Evolutionary conservation across 2,888 invertebrate species (phyloP).

Genomic region (Hipparchia semele): DNA sequence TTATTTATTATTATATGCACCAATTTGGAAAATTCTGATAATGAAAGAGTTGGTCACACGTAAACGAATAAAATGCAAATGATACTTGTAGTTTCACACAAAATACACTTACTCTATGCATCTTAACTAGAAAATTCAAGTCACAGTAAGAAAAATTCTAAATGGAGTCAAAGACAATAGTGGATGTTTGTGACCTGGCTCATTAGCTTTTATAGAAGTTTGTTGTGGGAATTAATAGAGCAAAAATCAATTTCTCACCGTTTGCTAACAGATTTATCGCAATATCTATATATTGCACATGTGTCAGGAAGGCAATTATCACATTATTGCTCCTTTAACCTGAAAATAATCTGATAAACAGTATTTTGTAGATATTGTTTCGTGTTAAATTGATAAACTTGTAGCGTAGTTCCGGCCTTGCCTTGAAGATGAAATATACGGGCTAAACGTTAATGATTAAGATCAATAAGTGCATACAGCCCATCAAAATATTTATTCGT

Average conservation of each 20-base stretch:
- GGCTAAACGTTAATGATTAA: neutral
- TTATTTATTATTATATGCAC: too few relatives aligned
- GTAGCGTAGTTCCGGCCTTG: slow-evolving; percentile 18
- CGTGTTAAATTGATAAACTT: slow-evolving; percentile 12
- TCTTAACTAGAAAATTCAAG: slow-evolving; percentile 32
- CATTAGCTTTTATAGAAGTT: slow-evolving; percentile 75
- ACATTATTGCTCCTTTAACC: slow-evolving; percentile 28
- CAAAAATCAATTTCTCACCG: slow-evolving; percentile 78
- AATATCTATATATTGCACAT: slow-evolving; percentile 50
- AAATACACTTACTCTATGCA: slow-evolving; percentile 44
- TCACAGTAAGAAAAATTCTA: slow-evolving; percentile 40
- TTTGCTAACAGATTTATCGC: slow-evolving; percentile 70
- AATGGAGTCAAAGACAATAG: slow-evolving; percentile 56
- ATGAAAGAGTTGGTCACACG: too few relatives aligned
- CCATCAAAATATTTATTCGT: too few relatives aligned
- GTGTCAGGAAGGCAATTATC: slow-evolving; percentile 38
- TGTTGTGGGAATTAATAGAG: slow-evolving; percentile 81
- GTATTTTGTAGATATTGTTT: slow-evolving; percentile 1
- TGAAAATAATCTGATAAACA: slow-evolving; percentile 22
- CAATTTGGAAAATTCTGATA: too few relatives aligned
- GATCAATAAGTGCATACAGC: too few relatives aligned
- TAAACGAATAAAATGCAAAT: neutral
- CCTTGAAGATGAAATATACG: slow-evolving; percentile 21
- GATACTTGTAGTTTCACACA: neutral
- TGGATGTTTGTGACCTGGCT: slow-evolving; percentile 52